These are phyloP conservation scores for Holothuria scabra DNA, from an alignment of 53 echinoderm and acorn worm genomes.

Conservation along the genomic window DNA sequence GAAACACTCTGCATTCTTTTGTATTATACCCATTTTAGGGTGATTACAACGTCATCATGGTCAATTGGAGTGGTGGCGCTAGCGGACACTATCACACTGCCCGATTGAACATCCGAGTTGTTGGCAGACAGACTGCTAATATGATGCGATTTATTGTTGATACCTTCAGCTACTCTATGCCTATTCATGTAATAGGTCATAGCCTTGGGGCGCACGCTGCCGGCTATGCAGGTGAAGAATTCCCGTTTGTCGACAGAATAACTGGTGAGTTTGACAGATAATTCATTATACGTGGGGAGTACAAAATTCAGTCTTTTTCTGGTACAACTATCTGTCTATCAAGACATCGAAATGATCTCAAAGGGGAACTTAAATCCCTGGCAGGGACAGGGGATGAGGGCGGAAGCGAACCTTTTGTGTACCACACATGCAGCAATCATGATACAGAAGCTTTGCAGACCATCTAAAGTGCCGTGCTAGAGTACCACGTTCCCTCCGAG, in stretches of 20 bases:
- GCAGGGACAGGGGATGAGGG: too few species aligned
- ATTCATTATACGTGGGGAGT: too few species aligned
- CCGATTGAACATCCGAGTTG: constrained; percentile 70
- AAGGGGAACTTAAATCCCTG: too few species aligned
- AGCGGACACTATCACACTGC: constrained; percentile 48
- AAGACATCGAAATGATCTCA: too few species aligned
- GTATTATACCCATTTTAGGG: constrained; percentile 35
- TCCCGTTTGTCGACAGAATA: background rate
- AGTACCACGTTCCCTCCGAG: too few species aligned
- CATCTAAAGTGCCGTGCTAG: too few species aligned
- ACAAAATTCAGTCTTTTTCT: too few species aligned
- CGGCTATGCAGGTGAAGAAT: constrained; percentile 34
- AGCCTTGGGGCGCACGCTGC: constrained; percentile 46
- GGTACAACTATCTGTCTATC: too few species aligned
- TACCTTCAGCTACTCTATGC: background rate
- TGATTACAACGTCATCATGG: constrained; percentile 76
- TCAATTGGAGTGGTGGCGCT: constrained; percentile 71
- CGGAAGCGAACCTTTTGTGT: too few species aligned
- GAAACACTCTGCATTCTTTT: too few species aligned
- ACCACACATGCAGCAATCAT: too few species aligned
- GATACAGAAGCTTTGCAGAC: too few species aligned
- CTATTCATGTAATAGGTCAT: constrained; percentile 38
- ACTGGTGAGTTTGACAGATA: background rate
- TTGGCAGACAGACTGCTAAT: constrained; percentile 64
- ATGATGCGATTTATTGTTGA: constrained; percentile 51